These are phyloP conservation scores for Megalops atlanticus DNA, from an alignment of 2,113 vertebrate genomes.

Conservation along the genomic window DNA sequence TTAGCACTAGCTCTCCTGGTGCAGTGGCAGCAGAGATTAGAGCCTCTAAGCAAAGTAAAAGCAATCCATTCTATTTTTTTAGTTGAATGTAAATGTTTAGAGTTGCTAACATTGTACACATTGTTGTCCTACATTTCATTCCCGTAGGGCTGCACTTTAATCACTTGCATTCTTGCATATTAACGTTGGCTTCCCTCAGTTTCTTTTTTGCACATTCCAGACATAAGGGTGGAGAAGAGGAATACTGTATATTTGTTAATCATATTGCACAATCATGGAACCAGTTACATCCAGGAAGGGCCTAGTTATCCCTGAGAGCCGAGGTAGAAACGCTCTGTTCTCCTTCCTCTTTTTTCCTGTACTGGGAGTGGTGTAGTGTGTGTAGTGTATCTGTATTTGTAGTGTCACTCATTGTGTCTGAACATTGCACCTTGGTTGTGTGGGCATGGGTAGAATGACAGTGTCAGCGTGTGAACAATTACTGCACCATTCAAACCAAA, in stretches of 20 bases:
- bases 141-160: neutral
- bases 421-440: neutral
- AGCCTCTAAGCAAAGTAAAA: neutral
- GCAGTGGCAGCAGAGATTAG: neutral
- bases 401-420: neutral
- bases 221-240: neutral
- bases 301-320: slow-evolving; percentile 3
- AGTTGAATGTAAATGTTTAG: neutral
- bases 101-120: neutral
- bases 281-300: neutral
- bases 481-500: neutral
- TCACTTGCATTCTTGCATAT: neutral
- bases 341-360: neutral
- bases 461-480: neutral
- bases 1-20: too few relatives aligned
- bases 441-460: neutral
- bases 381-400: neutral
- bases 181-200: neutral
- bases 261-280: neutral
- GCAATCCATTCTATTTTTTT: neutral
- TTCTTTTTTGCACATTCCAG: neutral
- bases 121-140: neutral
- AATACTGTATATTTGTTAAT: neutral
- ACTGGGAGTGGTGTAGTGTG: neutral
- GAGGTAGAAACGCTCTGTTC: neutral